A percentile compares a stretch with the other conserved stretches of the same genome.
These are phyloP conservation scores for Alectura lathami DNA, from an alignment of 2,113 vertebrate species.

Conservation along the genomic window DNA sequence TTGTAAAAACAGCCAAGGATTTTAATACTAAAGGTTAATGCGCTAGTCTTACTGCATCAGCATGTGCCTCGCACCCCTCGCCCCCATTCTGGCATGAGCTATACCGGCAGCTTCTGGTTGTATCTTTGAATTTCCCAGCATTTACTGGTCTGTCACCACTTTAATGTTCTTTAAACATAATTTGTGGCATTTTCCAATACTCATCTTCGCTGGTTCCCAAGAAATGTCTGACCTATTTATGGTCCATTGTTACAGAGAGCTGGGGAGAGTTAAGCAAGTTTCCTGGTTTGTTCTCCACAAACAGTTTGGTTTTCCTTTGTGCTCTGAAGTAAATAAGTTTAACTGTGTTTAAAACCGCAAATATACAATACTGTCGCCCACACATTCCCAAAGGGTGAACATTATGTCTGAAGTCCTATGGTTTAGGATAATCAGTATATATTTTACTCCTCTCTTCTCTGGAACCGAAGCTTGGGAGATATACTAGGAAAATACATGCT, in stretches of 20 bases:
- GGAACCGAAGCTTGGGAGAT: constrained; percentile 34
- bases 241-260: constrained; percentile 72
- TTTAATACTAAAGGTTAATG: constrained; percentile 36
- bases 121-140: constrained; percentile 55
- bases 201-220: constrained; percentile 69
- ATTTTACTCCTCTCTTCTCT: constrained; percentile 35
- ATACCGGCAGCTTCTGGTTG: constrained; percentile 29
- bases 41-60: background rate
- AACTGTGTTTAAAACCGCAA: constrained; percentile 69
- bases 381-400: constrained; percentile 72
- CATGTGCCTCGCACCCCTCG: background rate
- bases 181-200: constrained; percentile 72
- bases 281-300: constrained; percentile 73
- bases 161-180: constrained; percentile 70
- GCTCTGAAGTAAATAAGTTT: constrained; percentile 73
- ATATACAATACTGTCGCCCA: constrained; percentile 62
- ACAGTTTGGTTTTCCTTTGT: constrained; percentile 77
- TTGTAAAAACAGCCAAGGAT: constrained; percentile 6
- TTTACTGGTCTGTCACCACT: constrained; percentile 70
- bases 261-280: constrained; percentile 68
- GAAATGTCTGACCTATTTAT: constrained; percentile 70
- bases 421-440: constrained; percentile 19
- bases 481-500: background rate
- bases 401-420: constrained; percentile 58
- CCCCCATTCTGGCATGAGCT: background rate